phyloP scores from a whole-genome alignment of 2,888 invertebrate genomes.

The Itoplectis maculator region DNA sequence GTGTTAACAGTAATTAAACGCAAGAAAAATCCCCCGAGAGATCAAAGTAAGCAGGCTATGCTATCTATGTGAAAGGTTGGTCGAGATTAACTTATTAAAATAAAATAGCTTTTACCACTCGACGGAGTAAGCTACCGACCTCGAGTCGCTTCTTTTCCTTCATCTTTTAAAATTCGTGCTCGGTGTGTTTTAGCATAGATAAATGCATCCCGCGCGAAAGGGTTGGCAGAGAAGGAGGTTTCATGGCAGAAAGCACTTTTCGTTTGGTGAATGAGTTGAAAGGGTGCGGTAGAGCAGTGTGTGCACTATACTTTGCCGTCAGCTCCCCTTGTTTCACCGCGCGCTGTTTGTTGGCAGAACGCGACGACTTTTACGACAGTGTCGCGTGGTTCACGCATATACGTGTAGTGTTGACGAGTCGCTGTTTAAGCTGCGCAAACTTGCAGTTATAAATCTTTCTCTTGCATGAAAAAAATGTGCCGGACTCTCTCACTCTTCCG shows the following conservation, averaged over 20 bases:
- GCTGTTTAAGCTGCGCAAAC: slow-evolving; percentile 17
- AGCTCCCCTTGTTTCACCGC: slow-evolving; percentile 5
- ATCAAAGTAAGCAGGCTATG: no score
- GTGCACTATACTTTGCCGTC: not conserved
- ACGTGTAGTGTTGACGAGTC: slow-evolving; percentile 26
- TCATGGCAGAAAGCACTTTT: slow-evolving; percentile 7
- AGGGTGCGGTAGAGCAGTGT: slow-evolving; percentile 14
- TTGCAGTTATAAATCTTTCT: slow-evolving; percentile 31
- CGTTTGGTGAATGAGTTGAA: slow-evolving; percentile 19
- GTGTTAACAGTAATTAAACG: no score
- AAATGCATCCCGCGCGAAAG: not conserved
- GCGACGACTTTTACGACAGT: slow-evolving; percentile 14
- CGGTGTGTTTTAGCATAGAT: not conserved
- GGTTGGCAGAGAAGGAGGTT: not conserved
- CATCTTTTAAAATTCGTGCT: not conserved
- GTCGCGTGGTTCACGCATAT: slow-evolving; percentile 8
- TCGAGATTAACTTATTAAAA: not conserved
- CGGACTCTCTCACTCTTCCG: not conserved
- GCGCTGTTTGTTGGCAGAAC: not conserved
- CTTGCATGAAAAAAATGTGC: not conserved
- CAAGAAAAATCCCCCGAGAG: no score
- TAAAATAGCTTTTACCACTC: not conserved
- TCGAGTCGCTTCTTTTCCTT: not conserved
- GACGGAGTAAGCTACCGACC: not conserved
- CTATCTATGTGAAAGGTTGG: not conserved